Conservation (phyloP, 2,113 vertebrate species). For the Gallinago media region DNA sequence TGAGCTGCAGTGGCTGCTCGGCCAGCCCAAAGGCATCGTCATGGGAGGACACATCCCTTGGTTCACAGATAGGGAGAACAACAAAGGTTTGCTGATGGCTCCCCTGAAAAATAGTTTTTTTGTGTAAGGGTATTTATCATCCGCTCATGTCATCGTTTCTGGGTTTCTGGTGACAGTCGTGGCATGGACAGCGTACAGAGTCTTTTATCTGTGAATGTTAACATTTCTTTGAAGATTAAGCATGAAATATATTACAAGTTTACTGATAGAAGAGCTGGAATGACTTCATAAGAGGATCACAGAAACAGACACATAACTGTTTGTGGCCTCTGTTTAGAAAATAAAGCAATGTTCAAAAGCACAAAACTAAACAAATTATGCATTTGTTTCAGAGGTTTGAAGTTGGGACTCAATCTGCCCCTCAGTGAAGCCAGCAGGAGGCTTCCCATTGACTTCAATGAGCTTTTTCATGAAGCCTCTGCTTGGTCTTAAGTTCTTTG, state of each 20-base stretch:
- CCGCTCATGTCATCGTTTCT: constrained; percentile 62
- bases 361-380: constrained; percentile 39
- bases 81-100: constrained; percentile 78
- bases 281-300: constrained; percentile 56
- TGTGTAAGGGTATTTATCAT: constrained; percentile 71
- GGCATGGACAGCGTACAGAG: constrained; percentile 14
- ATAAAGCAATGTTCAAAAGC: constrained; percentile 41
- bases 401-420: neutral
- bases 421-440: constrained; percentile 12
- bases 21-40: neutral
- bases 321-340: constrained; percentile 51
- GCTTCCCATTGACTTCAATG: constrained; percentile 5
- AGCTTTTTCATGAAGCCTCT: constrained; percentile 18
- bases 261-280: constrained; percentile 71
- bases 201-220: constrained; percentile 72
- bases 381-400: constrained; percentile 17
- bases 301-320: constrained; percentile 30
- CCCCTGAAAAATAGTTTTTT: constrained; percentile 62
- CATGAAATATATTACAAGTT: constrained; percentile 65
- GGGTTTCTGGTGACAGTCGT: constrained; percentile 53
- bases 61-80: constrained; percentile 42
- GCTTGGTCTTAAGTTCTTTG: neutral
- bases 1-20: neutral
- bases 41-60: neutral
- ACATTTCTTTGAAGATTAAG: constrained; percentile 74